Conservation (phyloP, 2,888 invertebrate species). For the Acleris laterana region DNA sequence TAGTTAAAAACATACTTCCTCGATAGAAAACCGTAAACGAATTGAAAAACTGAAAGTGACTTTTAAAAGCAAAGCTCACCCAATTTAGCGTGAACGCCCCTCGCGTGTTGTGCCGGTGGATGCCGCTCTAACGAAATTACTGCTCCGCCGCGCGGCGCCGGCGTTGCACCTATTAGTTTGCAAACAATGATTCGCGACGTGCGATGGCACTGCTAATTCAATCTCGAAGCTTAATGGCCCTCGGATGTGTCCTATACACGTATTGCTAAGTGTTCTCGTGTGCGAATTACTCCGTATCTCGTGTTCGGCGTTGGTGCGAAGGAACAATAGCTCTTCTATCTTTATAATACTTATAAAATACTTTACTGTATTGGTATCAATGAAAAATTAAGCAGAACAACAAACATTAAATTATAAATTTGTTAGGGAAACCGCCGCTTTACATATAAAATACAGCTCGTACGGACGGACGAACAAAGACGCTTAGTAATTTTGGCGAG, state of each 20-base stretch:
- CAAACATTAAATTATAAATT: too few species aligned
- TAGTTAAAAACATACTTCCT: too few species aligned
- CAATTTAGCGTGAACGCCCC: neutral
- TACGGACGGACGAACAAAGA: too few species aligned
- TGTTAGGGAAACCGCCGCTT: too few species aligned
- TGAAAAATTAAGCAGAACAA: too few species aligned
- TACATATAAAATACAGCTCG: too few species aligned
- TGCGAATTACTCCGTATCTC: too few species aligned
- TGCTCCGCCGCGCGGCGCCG: conserved; percentile 23
- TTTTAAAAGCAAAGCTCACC: conserved; percentile 3
- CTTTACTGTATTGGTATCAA: too few species aligned
- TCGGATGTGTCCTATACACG: neutral
- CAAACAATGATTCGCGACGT: conserved; percentile 59
- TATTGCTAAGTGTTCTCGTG: conserved; percentile 1
- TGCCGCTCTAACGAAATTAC: conserved; percentile 27
- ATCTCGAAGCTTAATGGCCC: conserved; percentile 56
- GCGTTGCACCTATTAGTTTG: conserved; percentile 50
- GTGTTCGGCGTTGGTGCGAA: too few species aligned
- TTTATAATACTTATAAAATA: too few species aligned
- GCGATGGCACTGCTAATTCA: conserved; percentile 59
- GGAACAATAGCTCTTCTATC: too few species aligned
- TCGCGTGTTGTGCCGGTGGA: neutral
- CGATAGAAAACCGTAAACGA: neutral
- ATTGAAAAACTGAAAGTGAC: neutral
- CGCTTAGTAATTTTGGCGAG: too few species aligned